Evolutionary conservation across 2,797 vertebrate species (phyloP).

Genomic region (Sitta carolinensis): DNA sequence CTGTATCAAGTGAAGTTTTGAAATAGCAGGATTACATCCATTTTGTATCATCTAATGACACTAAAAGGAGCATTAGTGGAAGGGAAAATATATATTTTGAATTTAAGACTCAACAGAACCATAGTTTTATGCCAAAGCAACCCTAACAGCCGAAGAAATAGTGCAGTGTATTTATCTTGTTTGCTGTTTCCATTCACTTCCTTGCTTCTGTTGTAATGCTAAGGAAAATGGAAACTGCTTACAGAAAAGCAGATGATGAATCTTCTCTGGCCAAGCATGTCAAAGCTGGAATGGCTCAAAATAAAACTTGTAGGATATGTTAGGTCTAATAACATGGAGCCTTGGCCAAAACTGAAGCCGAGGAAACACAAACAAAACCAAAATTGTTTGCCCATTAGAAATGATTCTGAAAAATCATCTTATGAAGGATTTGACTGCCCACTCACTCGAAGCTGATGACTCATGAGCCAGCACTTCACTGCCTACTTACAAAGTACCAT

Average conservation of each 20-base stretch:
- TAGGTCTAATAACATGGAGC: neutral
- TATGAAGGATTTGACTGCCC: slow-evolving; percentile 32
- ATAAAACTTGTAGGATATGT: neutral
- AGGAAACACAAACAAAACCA: neutral
- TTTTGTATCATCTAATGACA: neutral
- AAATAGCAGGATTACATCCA: neutral
- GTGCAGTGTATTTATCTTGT: neutral
- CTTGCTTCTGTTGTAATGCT: neutral
- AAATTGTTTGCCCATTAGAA: slow-evolving; percentile 7
- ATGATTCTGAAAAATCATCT: slow-evolving; percentile 17
- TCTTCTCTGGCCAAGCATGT: neutral
- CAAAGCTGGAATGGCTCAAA: neutral
- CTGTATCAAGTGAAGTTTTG: neutral
- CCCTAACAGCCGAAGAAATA: neutral
- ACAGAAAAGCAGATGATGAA: neutral
- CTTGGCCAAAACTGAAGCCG: neutral
- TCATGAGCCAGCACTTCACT: slow-evolving; percentile 4
- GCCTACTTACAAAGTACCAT: neutral
- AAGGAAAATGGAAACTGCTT: neutral
- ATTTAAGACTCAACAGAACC: neutral
- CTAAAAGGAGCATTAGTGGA: neutral
- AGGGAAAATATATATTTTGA: neutral
- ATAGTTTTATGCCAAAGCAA: neutral
- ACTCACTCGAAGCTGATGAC: slow-evolving; percentile 37
- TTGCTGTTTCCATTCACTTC: neutral